phyloP scores from a whole-genome alignment of 2,888 invertebrate genomes.

The Ophioninae sp. region DNA sequence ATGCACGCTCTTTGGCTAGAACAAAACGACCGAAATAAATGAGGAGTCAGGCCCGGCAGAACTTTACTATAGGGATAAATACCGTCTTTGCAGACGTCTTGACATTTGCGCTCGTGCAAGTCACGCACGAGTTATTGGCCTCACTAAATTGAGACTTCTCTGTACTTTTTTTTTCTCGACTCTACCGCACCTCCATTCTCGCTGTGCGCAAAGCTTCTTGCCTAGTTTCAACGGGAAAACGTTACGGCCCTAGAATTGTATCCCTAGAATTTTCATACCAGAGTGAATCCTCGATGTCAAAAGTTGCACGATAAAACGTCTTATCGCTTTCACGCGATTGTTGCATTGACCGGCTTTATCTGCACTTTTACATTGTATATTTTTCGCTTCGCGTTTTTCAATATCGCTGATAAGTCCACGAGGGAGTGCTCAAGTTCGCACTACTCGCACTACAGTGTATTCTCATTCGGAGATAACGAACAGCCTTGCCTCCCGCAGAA shows the following conservation, averaged over 20 bases:
- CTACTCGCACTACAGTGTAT: conserved; percentile 4
- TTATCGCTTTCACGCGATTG: background rate
- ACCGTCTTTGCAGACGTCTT: conserved; percentile 24
- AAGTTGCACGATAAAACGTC: background rate
- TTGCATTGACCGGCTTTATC: background rate
- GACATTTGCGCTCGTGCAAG: background rate
- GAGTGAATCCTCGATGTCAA: background rate
- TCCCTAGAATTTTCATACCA: background rate
- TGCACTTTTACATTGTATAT: background rate
- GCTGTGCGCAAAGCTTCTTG: background rate
- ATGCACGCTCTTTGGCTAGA: background rate
- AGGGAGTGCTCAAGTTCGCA: conserved; percentile 14
- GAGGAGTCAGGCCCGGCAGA: conserved; percentile 3
- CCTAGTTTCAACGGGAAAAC: background rate
- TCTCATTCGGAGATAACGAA: conserved; percentile 23
- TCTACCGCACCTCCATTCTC: background rate
- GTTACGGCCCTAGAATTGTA: background rate
- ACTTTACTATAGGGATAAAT: conserved; percentile 16
- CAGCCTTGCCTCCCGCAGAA: conserved; percentile 27
- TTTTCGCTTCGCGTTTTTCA: conserved; percentile 1
- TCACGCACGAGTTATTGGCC: conserved; percentile 33
- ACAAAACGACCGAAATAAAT: conserved; percentile 37
- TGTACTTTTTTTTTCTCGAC: conserved; percentile 5
- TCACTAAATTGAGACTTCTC: conserved; percentile 21
- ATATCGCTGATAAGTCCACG: conserved; percentile 23